phyloP scores from a whole-genome alignment of 1,140 invertebrate species.

The Hydropsyche tenuis region DNA sequence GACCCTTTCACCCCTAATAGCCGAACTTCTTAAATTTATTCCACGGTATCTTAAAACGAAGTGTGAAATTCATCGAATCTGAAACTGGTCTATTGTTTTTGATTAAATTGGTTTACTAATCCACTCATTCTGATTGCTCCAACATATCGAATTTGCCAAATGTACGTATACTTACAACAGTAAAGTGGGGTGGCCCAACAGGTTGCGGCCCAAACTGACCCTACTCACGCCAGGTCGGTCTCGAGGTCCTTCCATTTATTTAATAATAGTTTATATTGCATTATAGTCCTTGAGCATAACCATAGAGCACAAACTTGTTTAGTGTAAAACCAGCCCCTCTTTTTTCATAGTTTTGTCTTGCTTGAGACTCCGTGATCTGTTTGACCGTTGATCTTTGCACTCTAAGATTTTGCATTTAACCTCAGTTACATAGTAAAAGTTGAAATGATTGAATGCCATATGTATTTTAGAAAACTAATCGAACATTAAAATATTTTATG shows the following conservation, averaged over 20 bases:
- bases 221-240: not conserved
- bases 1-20: not conserved
- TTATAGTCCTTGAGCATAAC: too few species aligned
- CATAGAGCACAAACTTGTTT: slow-evolving; percentile 13
- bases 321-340: not conserved
- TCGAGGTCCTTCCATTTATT: slow-evolving; percentile 17
- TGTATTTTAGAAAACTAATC: too few species aligned
- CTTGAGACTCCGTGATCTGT: not conserved
- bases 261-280: slow-evolving; percentile 16
- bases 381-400: slow-evolving; percentile 25
- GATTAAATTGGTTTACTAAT: too few species aligned
- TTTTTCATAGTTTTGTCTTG: not conserved
- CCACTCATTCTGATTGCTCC: too few species aligned
- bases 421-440: not conserved
- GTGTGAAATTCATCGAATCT: too few species aligned
- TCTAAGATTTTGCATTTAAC: not conserved
- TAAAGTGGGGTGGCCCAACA: slow-evolving; percentile 12
- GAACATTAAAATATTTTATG: too few species aligned
- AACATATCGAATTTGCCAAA: too few species aligned
- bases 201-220: slow-evolving; percentile 27
- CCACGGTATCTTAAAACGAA: too few species aligned
- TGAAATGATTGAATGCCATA: too few species aligned
- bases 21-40: too few species aligned
- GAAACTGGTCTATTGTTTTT: too few species aligned
- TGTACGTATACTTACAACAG: too few species aligned